Conservation (phyloP, 1,140 invertebrate genomes). For the Pissodes strobi region DNA sequence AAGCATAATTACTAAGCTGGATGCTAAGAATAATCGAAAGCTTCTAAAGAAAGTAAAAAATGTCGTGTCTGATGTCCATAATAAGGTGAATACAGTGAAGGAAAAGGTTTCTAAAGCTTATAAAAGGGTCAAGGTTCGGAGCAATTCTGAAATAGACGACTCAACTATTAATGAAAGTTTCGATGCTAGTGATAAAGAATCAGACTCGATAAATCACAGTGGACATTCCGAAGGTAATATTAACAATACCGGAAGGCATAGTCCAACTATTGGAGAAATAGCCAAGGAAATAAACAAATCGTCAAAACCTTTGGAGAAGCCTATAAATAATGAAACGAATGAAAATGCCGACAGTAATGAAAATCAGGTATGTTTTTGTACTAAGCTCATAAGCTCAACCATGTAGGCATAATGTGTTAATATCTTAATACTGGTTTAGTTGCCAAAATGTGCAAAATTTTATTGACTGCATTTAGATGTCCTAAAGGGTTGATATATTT, state of each 20-base stretch:
- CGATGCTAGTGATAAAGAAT: neutral
- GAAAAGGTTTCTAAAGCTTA: constrained; percentile 19
- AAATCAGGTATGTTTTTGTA: too few relatives aligned
- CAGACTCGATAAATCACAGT: neutral
- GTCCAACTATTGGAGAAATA: too few relatives aligned
- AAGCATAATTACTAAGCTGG: constrained; percentile 1
- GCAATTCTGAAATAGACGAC: neutral
- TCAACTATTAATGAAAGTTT: neutral
- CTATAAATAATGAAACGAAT: too few relatives aligned
- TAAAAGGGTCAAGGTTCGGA: constrained; percentile 4
- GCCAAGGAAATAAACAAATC: too few relatives aligned
- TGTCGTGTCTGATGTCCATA: neutral
- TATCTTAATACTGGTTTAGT: too few relatives aligned
- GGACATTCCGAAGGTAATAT: neutral
- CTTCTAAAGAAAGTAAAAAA: constrained; percentile 21
- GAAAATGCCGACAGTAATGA: too few relatives aligned
- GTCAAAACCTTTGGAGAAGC: too few relatives aligned
- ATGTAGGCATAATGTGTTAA: too few relatives aligned
- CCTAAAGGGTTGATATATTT: too few relatives aligned
- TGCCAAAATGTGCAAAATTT: too few relatives aligned
- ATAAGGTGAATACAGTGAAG: constrained; percentile 3
- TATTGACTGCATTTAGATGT: too few relatives aligned
- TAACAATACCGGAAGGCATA: neutral
- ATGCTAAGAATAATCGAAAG: neutral
- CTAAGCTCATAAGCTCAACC: too few relatives aligned